Base-by-base conservation (phyloP, 2,888 invertebrate species). In the Drosophila recens region DNA sequence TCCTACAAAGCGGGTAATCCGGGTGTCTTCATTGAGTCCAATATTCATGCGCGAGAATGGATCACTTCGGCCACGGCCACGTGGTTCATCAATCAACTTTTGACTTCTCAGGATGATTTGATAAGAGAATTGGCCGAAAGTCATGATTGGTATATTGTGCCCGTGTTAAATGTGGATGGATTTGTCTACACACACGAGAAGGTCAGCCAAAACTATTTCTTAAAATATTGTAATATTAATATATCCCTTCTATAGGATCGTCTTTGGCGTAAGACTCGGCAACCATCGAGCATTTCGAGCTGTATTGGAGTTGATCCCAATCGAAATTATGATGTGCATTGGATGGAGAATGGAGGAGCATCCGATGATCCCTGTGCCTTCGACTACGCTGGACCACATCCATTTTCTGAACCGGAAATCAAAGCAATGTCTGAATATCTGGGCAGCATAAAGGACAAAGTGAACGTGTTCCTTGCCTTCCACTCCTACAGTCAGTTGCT, bases 111-210 rank as follows among this genome's bases (percentile, higher is more conserved):
- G 0, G 94, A 96, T 82, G 86, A 93, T 2, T 91, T 92, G 33
- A 93, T 95, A 0, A 93, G 94, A 33, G 86, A 92, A 1, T 90
- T 96, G 79, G 95, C 95, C 3, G 94, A 95, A 77, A 93, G 93
- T 51, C 95, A 95, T 77, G 95, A 96, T 75, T 96, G 96, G 96
- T 95, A 96, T 82, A 93, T 96, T 67, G 93, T 96, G 63, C 96
- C 96, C 0, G 94, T 95, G 0, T 90, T 94, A 0, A 96, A 96
- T 90, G 95, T 96, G 33, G 96, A 96, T 93, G 96, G 96, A 17
- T 96, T 95, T 85, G 94, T 89, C 1, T 95, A 94, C 78, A 94
- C 95, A 0, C 95, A 95, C 77, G 93, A 93, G 8, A 92, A 90
- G 65, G 95, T 96, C 92, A 93, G 93, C 1, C 0, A 27, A 33